Evolutionary conservation across 2,888 invertebrate genomes (phyloP).

Genomic region (Agrotis exclamationis): DNA sequence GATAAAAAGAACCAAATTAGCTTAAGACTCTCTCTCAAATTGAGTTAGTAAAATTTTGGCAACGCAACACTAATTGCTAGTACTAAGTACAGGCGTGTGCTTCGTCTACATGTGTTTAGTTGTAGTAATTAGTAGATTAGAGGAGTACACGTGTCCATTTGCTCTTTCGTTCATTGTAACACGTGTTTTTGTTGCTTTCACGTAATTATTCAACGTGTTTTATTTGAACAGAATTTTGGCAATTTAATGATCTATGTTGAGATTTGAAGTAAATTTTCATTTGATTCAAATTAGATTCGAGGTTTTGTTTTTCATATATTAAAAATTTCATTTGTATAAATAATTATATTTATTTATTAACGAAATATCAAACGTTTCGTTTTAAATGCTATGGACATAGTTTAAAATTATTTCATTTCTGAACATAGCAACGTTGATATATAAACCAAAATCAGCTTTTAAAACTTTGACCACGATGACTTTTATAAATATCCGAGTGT

Average conservation of each 20-base stretch:
- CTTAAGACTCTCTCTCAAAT: conserved; percentile 1
- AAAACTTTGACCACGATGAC: not conserved
- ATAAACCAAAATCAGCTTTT: not conserved
- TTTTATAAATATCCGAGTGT: not conserved
- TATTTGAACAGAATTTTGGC: not conserved
- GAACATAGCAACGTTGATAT: not conserved
- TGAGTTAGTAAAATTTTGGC: not conserved
- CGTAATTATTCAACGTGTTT: conserved; percentile 45
- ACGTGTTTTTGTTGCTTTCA: conserved; percentile 44
- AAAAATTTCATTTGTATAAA: too few species aligned
- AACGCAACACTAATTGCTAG: conserved; percentile 32
- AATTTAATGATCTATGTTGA: not conserved
- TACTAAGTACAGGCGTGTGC: conserved; percentile 26
- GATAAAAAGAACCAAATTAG: conserved; percentile 12
- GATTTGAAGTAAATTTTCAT: not conserved
- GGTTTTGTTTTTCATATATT: not conserved
- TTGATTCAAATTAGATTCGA: not conserved
- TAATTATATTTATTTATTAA: too few species aligned
- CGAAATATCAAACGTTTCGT: conserved; percentile 2
- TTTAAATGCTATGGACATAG: not conserved
- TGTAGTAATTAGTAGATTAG: conserved; percentile 26
- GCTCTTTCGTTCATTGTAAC: conserved; percentile 22
- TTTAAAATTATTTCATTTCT: not conserved
- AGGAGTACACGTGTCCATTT: conserved; percentile 20
- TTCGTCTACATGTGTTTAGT: conserved; percentile 31